These are phyloP conservation scores for Drosophila chauvacae DNA, from an alignment of 1,140 invertebrate genomes.

Conservation along the genomic window DNA sequence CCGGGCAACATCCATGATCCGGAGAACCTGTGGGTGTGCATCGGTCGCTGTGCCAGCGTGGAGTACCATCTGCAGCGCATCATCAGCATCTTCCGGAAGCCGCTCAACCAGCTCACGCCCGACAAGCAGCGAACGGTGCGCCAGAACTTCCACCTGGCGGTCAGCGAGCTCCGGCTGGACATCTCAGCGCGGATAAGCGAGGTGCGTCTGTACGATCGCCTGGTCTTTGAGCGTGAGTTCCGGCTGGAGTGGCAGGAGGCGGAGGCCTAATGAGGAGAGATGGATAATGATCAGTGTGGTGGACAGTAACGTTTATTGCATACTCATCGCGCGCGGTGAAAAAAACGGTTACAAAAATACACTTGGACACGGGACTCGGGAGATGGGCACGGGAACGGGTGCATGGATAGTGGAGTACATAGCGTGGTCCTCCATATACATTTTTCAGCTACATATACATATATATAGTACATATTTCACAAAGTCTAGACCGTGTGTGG, in stretches of 20 bases:
- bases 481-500: conserved; percentile 29
- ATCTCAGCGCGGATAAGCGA: conserved; percentile 78
- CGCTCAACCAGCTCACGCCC: conserved; percentile 67
- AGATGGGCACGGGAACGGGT: conserved; percentile 1
- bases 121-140: conserved; percentile 75
- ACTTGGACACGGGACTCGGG: conserved; percentile 36
- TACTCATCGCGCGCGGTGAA: conserved; percentile 52
- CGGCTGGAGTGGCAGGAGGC: conserved; percentile 76
- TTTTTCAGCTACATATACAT: conserved; percentile 35
- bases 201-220: conserved; percentile 73
- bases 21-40: conserved; percentile 81
- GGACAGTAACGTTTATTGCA: conserved; percentile 72
- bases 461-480: conserved; percentile 36
- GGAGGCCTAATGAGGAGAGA: conserved; percentile 34
- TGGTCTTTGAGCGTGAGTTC: conserved; percentile 79
- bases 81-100: conserved; percentile 72
- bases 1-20: conserved; percentile 78
- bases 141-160: conserved; percentile 78
- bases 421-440: conserved; percentile 25
- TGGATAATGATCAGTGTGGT: conserved; percentile 6
- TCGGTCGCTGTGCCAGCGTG: conserved; percentile 75
- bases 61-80: conserved; percentile 80
- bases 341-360: conserved; percentile 72
- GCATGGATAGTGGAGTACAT: conserved; percentile 25
- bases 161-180: conserved; percentile 77